A percentile compares a stretch with the other conserved stretches of the same genome.
Conservation (phyloP, 2,113 vertebrate species). For the Aptenodytes forsteri region DNA sequence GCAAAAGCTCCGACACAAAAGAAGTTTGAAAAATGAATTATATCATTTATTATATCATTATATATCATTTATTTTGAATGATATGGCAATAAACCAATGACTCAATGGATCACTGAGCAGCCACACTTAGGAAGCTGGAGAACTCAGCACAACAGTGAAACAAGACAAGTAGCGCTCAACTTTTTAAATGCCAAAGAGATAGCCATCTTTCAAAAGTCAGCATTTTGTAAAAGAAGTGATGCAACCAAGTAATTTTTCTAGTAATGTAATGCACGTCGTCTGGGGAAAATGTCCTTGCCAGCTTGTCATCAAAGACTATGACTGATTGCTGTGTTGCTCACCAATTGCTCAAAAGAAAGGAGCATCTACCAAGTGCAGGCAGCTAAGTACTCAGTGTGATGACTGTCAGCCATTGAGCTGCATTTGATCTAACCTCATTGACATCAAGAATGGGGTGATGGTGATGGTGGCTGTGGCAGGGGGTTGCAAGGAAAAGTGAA, state of each 20-base stretch:
- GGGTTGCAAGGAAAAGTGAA: background rate
- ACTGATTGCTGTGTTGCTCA: background rate
- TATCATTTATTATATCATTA: background rate
- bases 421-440: background rate
- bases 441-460: background rate
- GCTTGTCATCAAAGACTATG: background rate
- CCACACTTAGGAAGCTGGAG: background rate
- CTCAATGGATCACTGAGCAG: slow-evolving; percentile 24
- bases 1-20: slow-evolving; percentile 33
- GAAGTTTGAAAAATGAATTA: slow-evolving; percentile 38
- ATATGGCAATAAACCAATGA: slow-evolving; percentile 40
- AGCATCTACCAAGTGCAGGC: background rate
- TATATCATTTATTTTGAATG: slow-evolving; percentile 41
- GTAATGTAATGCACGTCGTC: background rate
- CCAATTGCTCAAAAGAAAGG: background rate
- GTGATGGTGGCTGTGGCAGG: background rate
- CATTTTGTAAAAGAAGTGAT: background rate
- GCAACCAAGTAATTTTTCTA: background rate
- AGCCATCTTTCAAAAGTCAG: background rate
- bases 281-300: background rate
- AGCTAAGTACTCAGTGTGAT: background rate
- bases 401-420: background rate
- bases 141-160: background rate
- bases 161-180: background rate
- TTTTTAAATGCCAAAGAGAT: background rate